phyloP scores from a whole-genome alignment of 1,140 invertebrate species.

The Drosophila orena region DNA sequence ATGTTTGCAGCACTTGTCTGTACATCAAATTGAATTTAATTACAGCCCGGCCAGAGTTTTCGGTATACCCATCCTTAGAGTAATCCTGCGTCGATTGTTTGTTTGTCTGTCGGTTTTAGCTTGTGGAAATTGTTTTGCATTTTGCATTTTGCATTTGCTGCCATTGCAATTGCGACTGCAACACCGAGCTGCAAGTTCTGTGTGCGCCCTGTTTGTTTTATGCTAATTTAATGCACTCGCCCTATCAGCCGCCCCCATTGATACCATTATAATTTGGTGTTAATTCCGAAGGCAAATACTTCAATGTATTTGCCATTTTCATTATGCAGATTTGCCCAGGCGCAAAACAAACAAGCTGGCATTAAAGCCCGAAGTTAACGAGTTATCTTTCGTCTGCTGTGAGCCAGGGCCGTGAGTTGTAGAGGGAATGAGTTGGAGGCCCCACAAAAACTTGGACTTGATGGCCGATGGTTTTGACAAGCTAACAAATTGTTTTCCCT shows the following conservation, averaged over 20 bases:
- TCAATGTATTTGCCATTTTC: constrained; percentile 64
- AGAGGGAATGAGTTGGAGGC: not conserved
- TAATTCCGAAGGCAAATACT: constrained; percentile 66
- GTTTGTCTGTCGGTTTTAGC: constrained; percentile 53
- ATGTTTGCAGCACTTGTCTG: constrained; percentile 40
- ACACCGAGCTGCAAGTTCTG: constrained; percentile 29
- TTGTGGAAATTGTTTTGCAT: constrained; percentile 68
- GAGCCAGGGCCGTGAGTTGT: not conserved
- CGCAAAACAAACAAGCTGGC: constrained; percentile 48
- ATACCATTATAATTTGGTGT: constrained; percentile 79
- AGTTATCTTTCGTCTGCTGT: constrained; percentile 36
- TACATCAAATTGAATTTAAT: constrained; percentile 78
- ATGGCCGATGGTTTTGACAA: constrained; percentile 72
- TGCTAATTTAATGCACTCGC: constrained; percentile 78
- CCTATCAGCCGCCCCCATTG: constrained; percentile 29
- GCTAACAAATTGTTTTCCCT: constrained; percentile 79
- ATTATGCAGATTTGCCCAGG: constrained; percentile 72
- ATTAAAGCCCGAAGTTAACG: constrained; percentile 69
- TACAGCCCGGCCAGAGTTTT: constrained; percentile 38
- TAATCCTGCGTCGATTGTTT: constrained; percentile 37
- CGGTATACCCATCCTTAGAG: not conserved
- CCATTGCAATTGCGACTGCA: constrained; percentile 22
- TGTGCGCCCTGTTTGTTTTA: constrained; percentile 67
- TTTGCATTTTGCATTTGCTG: constrained; percentile 70
- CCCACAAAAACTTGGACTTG: constrained; percentile 48